Evolutionary conservation across 2,797 vertebrate genomes (phyloP), one percentile per base, ranked within the genome.

Genomic region (Eremophila alpestris): DNA sequence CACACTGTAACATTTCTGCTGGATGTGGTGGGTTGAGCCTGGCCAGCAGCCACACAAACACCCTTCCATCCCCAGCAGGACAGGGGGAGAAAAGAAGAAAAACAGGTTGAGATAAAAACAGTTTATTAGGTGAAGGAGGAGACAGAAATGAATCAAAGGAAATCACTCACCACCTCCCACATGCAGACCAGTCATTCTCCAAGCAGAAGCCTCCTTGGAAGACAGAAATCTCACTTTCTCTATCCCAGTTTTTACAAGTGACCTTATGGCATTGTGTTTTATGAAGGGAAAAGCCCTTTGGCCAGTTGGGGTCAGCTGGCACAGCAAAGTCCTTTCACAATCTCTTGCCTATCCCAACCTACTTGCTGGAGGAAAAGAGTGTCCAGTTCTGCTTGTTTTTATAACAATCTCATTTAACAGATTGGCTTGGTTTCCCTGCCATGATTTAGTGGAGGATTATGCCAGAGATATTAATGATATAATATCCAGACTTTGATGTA

Each of bases 221-320:
- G 29, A 7, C 68, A 58, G 45, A 54, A 75, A 15, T 68, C 22
- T 49, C 24, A 22, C 13, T 55, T 19, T 23, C 40, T 69, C 15
- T 87, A 30, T 23, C 24, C 36, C 34, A 21, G 19, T 14, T 63
- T 85, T 65, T 11, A 23, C 32, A 54, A 63, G 48, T 30, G 14
- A 52, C 7, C 0, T 0, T 59, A 8, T 8, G 63, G n/a, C 13
- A 38, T 19, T 63, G 9, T 7, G 13, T 12, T 63, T 19, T 32
- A 40, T 18, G 10, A 26, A 26, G 45, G 56, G 64, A 83, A 89
- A 70, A 83, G 14, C 20, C 38, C n/a, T 45, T 83, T 58, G 46
- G 22, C 34, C 68, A n/a, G 0, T 0, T 56, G 36, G n/a, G 27
- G 41, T 55, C 45, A 51, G 24, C 24, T 82, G 48, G 34, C 21